Conservation (phyloP, 2,797 vertebrate genomes). For the Lates japonicus region DNA sequence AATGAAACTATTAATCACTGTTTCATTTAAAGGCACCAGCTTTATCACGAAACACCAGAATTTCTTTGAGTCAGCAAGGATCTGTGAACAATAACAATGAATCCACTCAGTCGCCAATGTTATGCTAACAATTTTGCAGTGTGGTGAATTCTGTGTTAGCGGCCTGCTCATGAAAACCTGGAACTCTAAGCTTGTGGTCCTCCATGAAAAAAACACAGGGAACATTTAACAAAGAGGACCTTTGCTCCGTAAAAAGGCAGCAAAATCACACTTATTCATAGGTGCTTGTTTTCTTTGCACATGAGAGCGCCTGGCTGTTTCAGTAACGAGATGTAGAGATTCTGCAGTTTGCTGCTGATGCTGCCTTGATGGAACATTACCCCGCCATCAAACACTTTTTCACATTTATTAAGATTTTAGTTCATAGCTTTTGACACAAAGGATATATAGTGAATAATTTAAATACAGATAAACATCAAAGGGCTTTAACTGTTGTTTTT, state of each 20-base stretch:
- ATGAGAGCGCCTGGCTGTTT: slow-evolving; percentile 23
- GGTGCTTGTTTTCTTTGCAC: slow-evolving; percentile 32
- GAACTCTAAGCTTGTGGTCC: not conserved
- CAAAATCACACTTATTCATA: slow-evolving; percentile 45
- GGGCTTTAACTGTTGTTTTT: not conserved
- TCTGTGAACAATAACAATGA: slow-evolving; percentile 61
- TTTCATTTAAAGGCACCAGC: slow-evolving; percentile 28
- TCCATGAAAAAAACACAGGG: slow-evolving; percentile 13
- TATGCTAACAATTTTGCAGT: slow-evolving; percentile 52
- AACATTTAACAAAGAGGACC: slow-evolving; percentile 54
- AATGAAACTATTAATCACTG: slow-evolving; percentile 41
- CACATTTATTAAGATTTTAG: not conserved
- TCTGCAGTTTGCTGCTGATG: not conserved
- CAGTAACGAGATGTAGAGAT: not conserved
- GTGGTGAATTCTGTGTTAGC: slow-evolving; percentile 39
- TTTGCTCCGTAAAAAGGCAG: slow-evolving; percentile 45
- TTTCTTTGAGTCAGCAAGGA: slow-evolving; percentile 64
- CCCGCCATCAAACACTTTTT: too few relatives aligned
- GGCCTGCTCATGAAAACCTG: slow-evolving; percentile 55
- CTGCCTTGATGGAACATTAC: not conserved
- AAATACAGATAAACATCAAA: too few relatives aligned
- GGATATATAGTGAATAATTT: not conserved
- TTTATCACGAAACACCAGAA: slow-evolving; percentile 34
- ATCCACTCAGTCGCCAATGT: slow-evolving; percentile 42
- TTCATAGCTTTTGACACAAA: not conserved